Base-by-base conservation (phyloP, 2,797 vertebrate species). In the Gila robusta region DNA sequence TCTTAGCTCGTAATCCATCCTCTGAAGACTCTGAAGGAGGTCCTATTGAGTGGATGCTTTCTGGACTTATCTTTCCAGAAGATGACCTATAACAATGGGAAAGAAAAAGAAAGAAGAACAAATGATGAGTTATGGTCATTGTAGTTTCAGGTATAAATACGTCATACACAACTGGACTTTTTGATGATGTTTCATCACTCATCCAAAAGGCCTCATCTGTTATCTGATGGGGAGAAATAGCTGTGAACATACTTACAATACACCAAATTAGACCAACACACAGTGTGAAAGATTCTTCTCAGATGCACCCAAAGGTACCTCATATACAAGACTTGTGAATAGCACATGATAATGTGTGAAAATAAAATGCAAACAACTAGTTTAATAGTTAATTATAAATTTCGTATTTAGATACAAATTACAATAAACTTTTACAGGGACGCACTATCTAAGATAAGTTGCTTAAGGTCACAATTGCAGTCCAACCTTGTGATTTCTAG, bases 41-140 rank as follows among this genome's bases (percentile, higher is more conserved):
- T 56, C 96, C 96, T 49, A 98, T 92, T 41, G 95, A 96, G 81
- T 88, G 94, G 90, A 97, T 90, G 90, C 98, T 99, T 93, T 99
- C 98, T 0, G 97, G 98, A 93, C 98, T 99, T 95, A 97, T 96
- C 94, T 99, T 99, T 92, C 97, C 98, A 32, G 98, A 99, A 87
- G 98, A 99, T 91, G 98, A 95, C 93, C 98, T 99, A 84, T 1
- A 79, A 72, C 82, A 87, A 28, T 35, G 47, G 90, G 89, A 91
- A 44, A 89, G 44, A 86, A 70, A 87, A 26, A 87, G 32, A 72
- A 62, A 49, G 17, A 69, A 76, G 28, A 79, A 64, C 9, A 26
- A 26, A 64, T 64, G 16, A 11, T 44, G 37, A 64, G 12, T 59
- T 10, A 76, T 81, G 21, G 73, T 32, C 17, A 72, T 14, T 35